Evolutionary conservation across 1,140 invertebrate genomes (phyloP).

Genomic region (Drosophila willistoni): DNA sequence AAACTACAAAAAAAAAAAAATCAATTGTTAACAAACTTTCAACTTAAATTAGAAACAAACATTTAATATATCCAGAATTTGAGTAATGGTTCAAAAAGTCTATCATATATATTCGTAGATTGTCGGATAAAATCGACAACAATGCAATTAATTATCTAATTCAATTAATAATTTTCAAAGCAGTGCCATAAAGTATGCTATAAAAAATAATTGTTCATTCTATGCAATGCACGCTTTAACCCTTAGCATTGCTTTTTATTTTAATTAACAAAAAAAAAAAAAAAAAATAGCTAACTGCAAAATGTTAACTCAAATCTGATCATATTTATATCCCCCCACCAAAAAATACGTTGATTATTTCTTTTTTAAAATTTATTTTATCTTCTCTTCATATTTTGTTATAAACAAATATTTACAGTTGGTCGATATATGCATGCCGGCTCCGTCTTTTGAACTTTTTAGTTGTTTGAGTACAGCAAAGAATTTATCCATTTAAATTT

Average conservation of each 20-base stretch:
- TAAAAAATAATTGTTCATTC: slow-evolving; percentile 61
- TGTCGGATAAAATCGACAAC: neutral
- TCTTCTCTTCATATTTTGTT: slow-evolving; percentile 44
- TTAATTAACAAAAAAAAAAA: neutral
- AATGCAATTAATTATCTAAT: slow-evolving; percentile 4
- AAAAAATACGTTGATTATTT: neutral
- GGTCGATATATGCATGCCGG: slow-evolving; percentile 84
- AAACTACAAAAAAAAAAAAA: no score
- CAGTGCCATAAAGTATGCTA: slow-evolving; percentile 71
- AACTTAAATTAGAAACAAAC: no score
- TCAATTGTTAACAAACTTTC: no score
- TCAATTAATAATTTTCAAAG: neutral
- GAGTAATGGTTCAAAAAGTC: neutral
- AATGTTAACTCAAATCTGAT: slow-evolving; percentile 44
- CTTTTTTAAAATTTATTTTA: slow-evolving; percentile 70
- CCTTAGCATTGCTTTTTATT: slow-evolving; percentile 54
- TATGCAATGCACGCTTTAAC: slow-evolving; percentile 82
- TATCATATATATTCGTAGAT: neutral
- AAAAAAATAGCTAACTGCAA: neutral
- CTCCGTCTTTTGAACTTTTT: slow-evolving; percentile 83
- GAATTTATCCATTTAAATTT: slow-evolving; percentile 46
- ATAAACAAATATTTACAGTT: slow-evolving; percentile 83
- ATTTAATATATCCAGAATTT: neutral
- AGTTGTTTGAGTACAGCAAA: slow-evolving; percentile 57
- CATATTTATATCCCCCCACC: slow-evolving; percentile 15